These are phyloP conservation scores for Myoxocephalus aenaeus DNA, from an alignment of 2,797 vertebrate species.

Conservation along the genomic window DNA sequence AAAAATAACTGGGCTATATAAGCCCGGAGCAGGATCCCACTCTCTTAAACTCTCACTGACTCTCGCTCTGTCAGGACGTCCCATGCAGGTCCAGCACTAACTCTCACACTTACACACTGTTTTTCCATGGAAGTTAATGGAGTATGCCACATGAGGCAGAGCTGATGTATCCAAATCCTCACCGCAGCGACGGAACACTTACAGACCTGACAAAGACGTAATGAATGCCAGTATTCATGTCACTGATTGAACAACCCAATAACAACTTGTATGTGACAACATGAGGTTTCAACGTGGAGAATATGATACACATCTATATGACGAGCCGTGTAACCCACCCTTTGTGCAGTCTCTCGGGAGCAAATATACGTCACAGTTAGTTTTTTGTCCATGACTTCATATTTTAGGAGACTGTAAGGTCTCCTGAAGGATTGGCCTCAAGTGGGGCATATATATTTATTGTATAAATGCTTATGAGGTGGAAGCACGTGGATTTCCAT, in stretches of 20 bases:
- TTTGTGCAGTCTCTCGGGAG: background rate
- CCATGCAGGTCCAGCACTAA: constrained; percentile 46
- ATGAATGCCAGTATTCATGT: constrained; percentile 38
- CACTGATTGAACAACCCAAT: constrained; percentile 41
- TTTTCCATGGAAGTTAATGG: constrained; percentile 68
- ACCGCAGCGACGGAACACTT: constrained; percentile 56
- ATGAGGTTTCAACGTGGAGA: constrained; percentile 58
- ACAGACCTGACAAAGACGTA: constrained; percentile 61
- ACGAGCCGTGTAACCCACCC: background rate
- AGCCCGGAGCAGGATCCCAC: constrained; percentile 87
- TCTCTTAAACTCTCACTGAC: constrained; percentile 82
- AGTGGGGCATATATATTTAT: background rate
- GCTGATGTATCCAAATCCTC: constrained; percentile 58
- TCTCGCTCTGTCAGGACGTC: constrained; percentile 71
- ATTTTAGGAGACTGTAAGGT: constrained; percentile 1
- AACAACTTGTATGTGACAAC: constrained; percentile 36
- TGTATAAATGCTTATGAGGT: background rate
- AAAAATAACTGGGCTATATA: constrained; percentile 99
- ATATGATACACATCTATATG: constrained; percentile 36
- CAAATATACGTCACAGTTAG: background rate
- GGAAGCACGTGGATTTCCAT: background rate
- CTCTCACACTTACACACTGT: constrained; percentile 63
- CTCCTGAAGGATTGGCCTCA: background rate
- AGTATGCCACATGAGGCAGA: constrained; percentile 47
- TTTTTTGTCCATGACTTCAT: constrained; percentile 2